Evolutionary conservation across 37 sponge, comb jelly and placozoan genomes (phyloP), one percentile per base, ranked within the genome.

Genomic region (Crambe crambe): DNA sequence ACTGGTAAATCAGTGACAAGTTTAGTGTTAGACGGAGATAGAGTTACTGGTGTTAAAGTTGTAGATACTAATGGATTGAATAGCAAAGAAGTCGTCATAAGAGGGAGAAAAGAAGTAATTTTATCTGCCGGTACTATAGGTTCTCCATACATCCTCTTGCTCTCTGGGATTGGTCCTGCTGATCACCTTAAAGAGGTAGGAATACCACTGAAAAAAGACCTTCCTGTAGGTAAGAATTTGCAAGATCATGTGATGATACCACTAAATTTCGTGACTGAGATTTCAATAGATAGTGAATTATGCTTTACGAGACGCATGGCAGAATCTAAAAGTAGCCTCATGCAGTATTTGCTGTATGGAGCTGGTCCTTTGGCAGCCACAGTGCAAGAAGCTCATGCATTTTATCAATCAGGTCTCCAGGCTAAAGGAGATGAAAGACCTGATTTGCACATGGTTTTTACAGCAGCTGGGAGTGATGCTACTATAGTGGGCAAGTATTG

Each of bases 211-310:
- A 38, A 44, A 26, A 70, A 72, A 41, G 95, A 94, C 22, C 42
- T 94, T 23, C 94, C 94, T 4, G 94, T 94, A 12, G 94, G 94
- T 41, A 75, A 89, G 71, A 94, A 94, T 70, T 81, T 94, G 36
- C 90, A 94, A 66, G 94, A 94, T 56, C 94, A 94, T 54, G 23
- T 90, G 31, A 83, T 86, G 80, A 56, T 87, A 0, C 63, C 80
- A 38, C 36, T 83, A 47, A 74, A 27, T 34, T 81, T 57, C 51
- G 35, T 71, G 15, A 58, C 58, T 15, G 40, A 63, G 2, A 42
- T 67, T 27, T 26, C 78, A 56, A 12, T 30, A 15, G 22, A 73
- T 2, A 26, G 38, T 25, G 44, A 38, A 21, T 1, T 60, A 1
- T 0, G 61, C 10, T 30, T 83, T 23, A 72, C 47, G 15, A 72